phyloP scores from a whole-genome alignment of 2,797 vertebrate species.

The Naso thynnoides region DNA sequence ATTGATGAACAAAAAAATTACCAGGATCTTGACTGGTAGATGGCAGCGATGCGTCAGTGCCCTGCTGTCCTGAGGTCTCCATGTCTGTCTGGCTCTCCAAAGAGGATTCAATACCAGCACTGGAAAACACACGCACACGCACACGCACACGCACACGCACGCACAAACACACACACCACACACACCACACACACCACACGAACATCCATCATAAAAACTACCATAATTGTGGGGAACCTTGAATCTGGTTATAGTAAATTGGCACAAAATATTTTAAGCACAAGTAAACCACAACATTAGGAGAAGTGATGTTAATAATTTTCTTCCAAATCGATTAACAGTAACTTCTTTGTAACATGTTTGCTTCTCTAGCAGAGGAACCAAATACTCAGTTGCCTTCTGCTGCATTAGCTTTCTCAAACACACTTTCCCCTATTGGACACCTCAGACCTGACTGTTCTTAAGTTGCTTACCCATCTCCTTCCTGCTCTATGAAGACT shows the following conservation, averaged over 20 bases:
- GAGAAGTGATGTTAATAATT: not conserved
- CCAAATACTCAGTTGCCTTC: not conserved
- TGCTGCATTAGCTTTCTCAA: no score
- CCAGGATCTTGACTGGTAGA: slow-evolving; percentile 97
- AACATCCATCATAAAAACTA: not conserved
- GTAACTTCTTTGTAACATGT: not conserved
- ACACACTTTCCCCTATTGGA: not conserved
- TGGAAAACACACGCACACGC: slow-evolving; percentile 48
- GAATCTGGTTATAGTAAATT: not conserved
- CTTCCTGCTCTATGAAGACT: slow-evolving; percentile 95
- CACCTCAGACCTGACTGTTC: not conserved
- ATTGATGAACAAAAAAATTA: slow-evolving; percentile 49
- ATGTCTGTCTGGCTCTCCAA: slow-evolving; percentile 91
- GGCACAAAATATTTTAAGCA: not conserved
- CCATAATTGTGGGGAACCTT: not conserved
- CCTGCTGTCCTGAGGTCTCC: slow-evolving; percentile 89
- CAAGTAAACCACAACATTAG: not conserved
- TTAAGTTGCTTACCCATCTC: slow-evolving; percentile 86
- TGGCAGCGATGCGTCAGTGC: slow-evolving; percentile 92
- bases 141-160: no score
- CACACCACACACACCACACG: no score
- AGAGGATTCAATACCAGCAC: slow-evolving; percentile 87
- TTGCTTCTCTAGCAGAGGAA: not conserved
- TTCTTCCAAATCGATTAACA: not conserved
- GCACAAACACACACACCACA: no score